phyloP scores from a whole-genome alignment of 2,888 invertebrate species.

The Lordiphosa fenestrarum region DNA sequence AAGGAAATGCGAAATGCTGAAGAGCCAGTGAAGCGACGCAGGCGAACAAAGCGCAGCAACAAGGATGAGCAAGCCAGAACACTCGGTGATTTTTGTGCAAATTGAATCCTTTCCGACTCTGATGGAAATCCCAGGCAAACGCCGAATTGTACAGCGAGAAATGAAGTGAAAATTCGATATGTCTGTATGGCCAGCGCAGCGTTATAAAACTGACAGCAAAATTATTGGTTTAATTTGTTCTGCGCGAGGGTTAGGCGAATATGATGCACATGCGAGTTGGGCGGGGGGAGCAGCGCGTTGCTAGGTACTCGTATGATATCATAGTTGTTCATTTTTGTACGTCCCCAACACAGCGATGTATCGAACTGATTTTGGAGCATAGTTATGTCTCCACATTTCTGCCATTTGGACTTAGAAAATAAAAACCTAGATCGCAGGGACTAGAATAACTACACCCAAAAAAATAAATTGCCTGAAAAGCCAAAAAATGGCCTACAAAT shows the following conservation, averaged over 20 bases:
- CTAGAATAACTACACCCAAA: no score
- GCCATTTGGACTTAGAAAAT: no score
- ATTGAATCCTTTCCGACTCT: slow-evolving; percentile 43
- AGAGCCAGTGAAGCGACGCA: slow-evolving; percentile 14
- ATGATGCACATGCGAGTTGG: neutral
- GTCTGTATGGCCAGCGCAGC: slow-evolving; percentile 34
- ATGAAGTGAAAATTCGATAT: slow-evolving; percentile 30
- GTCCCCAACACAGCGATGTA: no score
- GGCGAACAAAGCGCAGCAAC: neutral
- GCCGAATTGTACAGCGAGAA: slow-evolving; percentile 1
- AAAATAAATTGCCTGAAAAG: no score
- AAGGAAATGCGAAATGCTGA: slow-evolving; percentile 23
- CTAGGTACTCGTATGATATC: no score
- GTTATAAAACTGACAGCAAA: slow-evolving; percentile 20
- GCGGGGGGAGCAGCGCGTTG: neutral
- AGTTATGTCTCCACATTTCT: no score
- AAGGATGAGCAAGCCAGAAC: neutral
- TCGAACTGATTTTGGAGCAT: no score
- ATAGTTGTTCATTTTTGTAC: no score
- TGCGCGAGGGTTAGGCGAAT: neutral
- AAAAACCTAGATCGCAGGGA: no score
- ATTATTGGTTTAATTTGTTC: slow-evolving; percentile 23
- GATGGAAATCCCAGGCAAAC: slow-evolving; percentile 18
- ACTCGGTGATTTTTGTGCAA: slow-evolving; percentile 28
- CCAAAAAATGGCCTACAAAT: no score